Conservation (phyloP, 1,140 invertebrate genomes). For the Nasonia vitripennis region DNA sequence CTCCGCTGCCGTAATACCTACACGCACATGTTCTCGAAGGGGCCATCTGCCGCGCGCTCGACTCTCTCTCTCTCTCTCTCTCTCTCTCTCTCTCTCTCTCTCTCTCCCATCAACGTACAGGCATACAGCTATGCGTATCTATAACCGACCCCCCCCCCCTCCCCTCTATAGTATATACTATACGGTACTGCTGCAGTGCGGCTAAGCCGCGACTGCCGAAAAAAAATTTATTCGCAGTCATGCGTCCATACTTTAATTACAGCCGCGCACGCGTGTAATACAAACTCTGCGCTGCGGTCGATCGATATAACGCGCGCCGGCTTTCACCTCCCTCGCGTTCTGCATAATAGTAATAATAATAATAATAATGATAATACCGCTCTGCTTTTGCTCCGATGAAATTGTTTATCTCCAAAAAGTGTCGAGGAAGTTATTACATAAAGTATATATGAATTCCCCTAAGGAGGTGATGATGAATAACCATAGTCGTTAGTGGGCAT, state of each 20-base stretch:
- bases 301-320: conserved; percentile 4
- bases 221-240: conserved; percentile 38
- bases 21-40: not conserved
- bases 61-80: too few species aligned
- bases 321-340: conserved; percentile 1
- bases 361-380: too few species aligned
- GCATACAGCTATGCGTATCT: not conserved
- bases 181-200: not conserved
- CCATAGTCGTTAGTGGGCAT: too few species aligned
- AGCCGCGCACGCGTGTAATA: not conserved
- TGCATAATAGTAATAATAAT: not conserved
- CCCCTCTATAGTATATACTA: not conserved
- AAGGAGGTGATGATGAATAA: not conserved
- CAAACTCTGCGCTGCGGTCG: not conserved
- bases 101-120: too few species aligned
- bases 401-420: not conserved
- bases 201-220: not conserved
- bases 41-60: not conserved
- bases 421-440: too few species aligned
- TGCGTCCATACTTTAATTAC: conserved; percentile 12
- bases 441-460: too few species aligned
- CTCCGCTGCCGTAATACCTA: not conserved
- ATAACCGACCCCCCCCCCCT: not conserved
- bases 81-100: too few species aligned
- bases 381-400: not conserved